Percentiles rank a stretch among this genome's conserved stretches.
Conservation (phyloP, 1,140 invertebrate species). For the Nixonia krombeini region DNA sequence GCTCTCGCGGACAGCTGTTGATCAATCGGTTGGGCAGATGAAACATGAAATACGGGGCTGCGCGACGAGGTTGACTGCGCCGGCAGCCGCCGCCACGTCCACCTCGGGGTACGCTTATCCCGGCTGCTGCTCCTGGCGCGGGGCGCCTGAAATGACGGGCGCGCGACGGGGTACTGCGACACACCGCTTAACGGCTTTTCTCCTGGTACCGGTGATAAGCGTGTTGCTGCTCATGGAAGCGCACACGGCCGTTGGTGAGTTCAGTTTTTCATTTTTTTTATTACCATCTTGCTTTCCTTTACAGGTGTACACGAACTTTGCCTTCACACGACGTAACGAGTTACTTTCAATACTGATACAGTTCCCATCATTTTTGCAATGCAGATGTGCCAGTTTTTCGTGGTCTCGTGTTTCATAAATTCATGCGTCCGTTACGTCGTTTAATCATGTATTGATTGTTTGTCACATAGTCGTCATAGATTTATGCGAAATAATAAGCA, state of each 20-base stretch:
- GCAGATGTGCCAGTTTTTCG: too few relatives aligned
- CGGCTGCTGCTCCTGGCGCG: conserved; percentile 47
- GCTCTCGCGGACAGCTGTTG: too few relatives aligned
- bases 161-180: conserved; percentile 57
- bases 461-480: too few relatives aligned
- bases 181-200: conserved; percentile 52
- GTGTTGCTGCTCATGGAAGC: conserved; percentile 51
- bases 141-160: conserved; percentile 65
- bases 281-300: too few relatives aligned
- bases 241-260: conserved; percentile 56
- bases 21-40: conserved; percentile 41
- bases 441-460: too few relatives aligned
- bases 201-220: conserved; percentile 52
- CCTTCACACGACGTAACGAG: too few relatives aligned
- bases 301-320: too few relatives aligned
- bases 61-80: conserved; percentile 4
- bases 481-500: too few relatives aligned
- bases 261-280: neutral
- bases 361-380: too few relatives aligned
- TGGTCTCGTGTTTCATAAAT: too few relatives aligned
- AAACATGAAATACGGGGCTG: conserved; percentile 55
- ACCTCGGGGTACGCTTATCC: conserved; percentile 27
- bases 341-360: too few relatives aligned
- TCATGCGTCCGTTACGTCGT: too few relatives aligned
- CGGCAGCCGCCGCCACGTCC: conserved; percentile 17